These are phyloP conservation scores for Argyrosomus japonicus DNA, from an alignment of 2,113 vertebrate species.

Conservation along the genomic window DNA sequence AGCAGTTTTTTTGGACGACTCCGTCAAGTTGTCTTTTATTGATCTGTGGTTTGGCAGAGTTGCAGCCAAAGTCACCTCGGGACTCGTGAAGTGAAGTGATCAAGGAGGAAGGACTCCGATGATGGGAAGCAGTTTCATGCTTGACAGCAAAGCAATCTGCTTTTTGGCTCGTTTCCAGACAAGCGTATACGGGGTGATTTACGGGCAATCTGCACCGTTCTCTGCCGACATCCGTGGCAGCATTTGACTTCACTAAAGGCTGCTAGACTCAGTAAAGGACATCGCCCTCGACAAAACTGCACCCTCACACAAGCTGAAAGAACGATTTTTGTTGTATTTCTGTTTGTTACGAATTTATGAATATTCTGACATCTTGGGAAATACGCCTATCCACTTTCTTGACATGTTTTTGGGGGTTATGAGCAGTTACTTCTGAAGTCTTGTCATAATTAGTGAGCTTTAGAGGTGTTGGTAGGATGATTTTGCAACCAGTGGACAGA, in stretches of 20 bases:
- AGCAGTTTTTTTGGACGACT: not conserved
- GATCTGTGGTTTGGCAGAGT: not conserved
- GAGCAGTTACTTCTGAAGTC: not conserved
- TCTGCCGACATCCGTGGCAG: conserved; percentile 11
- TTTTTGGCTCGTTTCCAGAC: conserved; percentile 1
- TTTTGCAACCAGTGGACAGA: too few species aligned
- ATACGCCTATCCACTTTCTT: too few species aligned
- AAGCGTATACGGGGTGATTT: conserved; percentile 14
- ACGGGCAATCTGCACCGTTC: not conserved
- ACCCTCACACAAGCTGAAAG: not conserved
- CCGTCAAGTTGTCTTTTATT: not conserved
- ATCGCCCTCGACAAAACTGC: not conserved
- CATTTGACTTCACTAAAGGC: not conserved
- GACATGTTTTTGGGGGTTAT: not conserved
- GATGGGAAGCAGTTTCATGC: not conserved
- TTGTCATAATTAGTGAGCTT: too few species aligned
- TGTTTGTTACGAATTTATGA: not conserved
- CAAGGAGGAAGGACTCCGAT: not conserved
- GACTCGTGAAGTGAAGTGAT: not conserved
- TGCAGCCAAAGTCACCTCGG: not conserved
- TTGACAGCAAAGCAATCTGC: conserved; percentile 29
- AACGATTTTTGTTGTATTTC: not conserved
- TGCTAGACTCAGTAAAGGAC: not conserved
- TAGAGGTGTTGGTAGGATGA: too few species aligned
- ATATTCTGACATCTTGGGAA: not conserved